A percentile compares a stretch with the other conserved stretches of the same genome.
These are phyloP conservation scores for Lumbricus terrestris DNA, from an alignment of 2,888 invertebrate genomes.

Conservation along the genomic window DNA sequence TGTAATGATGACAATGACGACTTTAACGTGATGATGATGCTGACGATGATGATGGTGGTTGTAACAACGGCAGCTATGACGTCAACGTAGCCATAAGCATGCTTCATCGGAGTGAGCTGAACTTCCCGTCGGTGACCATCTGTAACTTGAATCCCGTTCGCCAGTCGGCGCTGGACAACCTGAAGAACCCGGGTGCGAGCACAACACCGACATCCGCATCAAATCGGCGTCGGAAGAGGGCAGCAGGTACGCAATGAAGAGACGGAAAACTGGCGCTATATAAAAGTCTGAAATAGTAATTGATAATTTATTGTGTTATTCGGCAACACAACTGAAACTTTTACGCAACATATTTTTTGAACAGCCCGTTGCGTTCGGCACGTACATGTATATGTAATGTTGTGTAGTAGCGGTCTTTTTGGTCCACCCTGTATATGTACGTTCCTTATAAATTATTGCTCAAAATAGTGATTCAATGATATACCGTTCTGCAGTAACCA, in stretches of 20 bases:
- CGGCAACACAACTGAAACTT: neutral
- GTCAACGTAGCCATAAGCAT: constrained; percentile 17
- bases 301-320: neutral
- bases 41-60: neutral
- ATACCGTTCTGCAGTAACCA: no score
- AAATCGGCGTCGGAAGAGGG: neutral
- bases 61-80: neutral
- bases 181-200: neutral
- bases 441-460: no score
- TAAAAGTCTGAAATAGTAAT: neutral
- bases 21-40: neutral
- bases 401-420: no score
- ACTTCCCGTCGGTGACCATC: constrained; percentile 22
- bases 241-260: neutral
- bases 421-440: no score
- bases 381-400: no score
- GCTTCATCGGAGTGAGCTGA: constrained; percentile 12
- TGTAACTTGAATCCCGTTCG: constrained; percentile 22
- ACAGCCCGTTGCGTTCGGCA: neutral
- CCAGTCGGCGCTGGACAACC: neutral
- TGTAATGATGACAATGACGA: neutral
- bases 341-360: neutral
- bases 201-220: neutral
- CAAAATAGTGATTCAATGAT: no score
- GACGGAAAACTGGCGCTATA: neutral